Percentiles rank a stretch among this genome's conserved stretches.
These are phyloP conservation scores for Kryptopterus vitreolus DNA, from an alignment of 2,797 vertebrate genomes.

Conservation along the genomic window DNA sequence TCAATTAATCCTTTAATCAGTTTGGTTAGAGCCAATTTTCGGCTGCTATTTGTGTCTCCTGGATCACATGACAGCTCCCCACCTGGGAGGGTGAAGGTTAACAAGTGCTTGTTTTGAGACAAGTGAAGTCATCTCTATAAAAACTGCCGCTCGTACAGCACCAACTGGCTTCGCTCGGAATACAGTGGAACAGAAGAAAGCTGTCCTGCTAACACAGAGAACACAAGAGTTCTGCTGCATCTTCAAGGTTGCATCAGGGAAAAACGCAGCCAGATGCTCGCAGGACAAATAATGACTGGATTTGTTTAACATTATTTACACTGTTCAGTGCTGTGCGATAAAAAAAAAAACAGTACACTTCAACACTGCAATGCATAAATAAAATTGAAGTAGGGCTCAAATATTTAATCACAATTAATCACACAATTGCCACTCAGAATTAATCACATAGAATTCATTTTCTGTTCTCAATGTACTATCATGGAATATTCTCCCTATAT, in stretches of 20 bases:
- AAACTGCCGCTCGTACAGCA: not conserved
- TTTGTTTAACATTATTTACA: not conserved
- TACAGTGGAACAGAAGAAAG: not conserved
- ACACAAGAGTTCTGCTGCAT: not conserved
- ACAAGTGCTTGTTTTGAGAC: not conserved
- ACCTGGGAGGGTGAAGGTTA: constrained; percentile 8
- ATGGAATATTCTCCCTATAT: too few species aligned
- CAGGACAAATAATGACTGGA: not conserved
- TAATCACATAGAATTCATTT: too few species aligned
- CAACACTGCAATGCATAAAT: too few species aligned
- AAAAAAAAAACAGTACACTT: too few species aligned
- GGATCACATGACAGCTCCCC: not conserved
- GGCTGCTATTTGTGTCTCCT: not conserved
- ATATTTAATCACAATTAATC: too few species aligned
- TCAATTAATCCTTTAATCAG: not conserved
- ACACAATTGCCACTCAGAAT: too few species aligned
- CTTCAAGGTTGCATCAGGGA: too few species aligned
- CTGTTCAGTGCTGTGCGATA: not conserved
- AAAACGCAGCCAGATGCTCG: not conserved
- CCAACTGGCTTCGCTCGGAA: not conserved
- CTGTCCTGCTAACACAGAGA: not conserved
- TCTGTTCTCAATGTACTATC: too few species aligned
- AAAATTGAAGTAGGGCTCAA: too few species aligned
- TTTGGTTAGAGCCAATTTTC: not conserved
- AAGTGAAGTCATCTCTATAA: constrained; percentile 3